Evolutionary conservation across 2,888 invertebrate species (phyloP).

Genomic region (Trichogramma dendrolimi): DNA sequence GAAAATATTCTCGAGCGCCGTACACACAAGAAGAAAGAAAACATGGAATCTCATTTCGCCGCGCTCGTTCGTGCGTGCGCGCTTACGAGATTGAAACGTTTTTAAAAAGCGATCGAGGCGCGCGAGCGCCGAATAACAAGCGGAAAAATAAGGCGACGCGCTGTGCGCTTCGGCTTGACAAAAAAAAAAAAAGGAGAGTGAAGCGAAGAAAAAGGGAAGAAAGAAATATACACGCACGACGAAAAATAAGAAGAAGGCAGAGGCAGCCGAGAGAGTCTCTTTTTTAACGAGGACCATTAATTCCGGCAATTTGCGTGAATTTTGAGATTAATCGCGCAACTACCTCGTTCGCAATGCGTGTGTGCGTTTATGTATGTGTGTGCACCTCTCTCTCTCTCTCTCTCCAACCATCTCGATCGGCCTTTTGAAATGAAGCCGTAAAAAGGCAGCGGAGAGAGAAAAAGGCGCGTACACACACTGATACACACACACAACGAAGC

Average conservation of each 20-base stretch:
- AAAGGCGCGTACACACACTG: background rate
- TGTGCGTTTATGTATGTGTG: too few relatives aligned
- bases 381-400: too few relatives aligned
- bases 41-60: too few relatives aligned
- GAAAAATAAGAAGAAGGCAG: background rate
- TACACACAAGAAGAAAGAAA: too few relatives aligned
- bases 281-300: constrained; percentile 19
- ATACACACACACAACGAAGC: too few relatives aligned
- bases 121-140: too few relatives aligned
- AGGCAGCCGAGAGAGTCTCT: background rate
- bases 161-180: background rate
- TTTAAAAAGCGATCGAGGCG: too few relatives aligned
- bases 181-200: constrained; percentile 6
- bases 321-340: constrained; percentile 14
- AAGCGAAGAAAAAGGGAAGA: constrained; percentile 2
- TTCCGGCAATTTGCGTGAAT: constrained; percentile 15
- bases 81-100: too few relatives aligned
- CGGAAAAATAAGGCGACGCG: too few relatives aligned
- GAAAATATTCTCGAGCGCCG: too few relatives aligned
- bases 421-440: constrained; percentile 15
- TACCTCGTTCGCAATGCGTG: background rate
- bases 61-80: too few relatives aligned
- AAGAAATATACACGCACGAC: constrained; percentile 1
- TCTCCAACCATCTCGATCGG: too few relatives aligned
- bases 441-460: constrained; percentile 10